Conservation (phyloP, 2,797 vertebrate genomes). For the Phrynocephalus forsythii region DNA sequence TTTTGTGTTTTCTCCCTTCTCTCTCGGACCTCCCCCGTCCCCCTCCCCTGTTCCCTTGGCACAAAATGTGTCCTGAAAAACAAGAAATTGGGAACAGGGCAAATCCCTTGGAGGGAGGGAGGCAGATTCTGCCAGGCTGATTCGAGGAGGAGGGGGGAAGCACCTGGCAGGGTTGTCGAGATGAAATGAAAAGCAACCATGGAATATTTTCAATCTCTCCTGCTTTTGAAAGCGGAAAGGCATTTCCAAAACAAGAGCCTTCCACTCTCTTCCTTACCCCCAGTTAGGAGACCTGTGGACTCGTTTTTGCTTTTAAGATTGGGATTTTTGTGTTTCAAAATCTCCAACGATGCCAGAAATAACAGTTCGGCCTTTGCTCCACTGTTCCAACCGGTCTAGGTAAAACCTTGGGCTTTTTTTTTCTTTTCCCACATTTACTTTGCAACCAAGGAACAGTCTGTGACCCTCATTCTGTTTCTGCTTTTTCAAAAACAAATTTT, state of each 20-base stretch:
- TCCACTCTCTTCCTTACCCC: not conserved
- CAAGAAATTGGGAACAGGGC: not conserved
- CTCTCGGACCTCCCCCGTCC: no score
- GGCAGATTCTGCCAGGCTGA: not conserved
- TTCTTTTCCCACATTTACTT: not conserved
- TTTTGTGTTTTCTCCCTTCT: not conserved
- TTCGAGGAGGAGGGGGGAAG: no score
- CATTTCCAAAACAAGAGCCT: not conserved
- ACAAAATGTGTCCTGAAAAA: no score
- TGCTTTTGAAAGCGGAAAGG: not conserved
- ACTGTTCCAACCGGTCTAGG: not conserved
- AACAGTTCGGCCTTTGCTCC: not conserved
- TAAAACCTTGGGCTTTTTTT: not conserved
- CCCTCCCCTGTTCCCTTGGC: not conserved
- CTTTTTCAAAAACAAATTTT: not conserved
- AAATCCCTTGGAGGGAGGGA: no score
- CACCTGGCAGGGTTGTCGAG: not conserved
- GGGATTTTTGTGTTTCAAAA: no score
- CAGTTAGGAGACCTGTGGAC: not conserved
- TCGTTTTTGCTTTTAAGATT: not conserved
- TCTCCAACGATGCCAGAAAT: no score
- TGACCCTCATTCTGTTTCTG: rapidly evolving
- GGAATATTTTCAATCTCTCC: not conserved
- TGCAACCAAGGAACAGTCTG: no score
- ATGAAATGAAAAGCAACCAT: not conserved